A percentile compares a stretch with the other conserved stretches of the same genome.
Conservation (phyloP, 2,888 invertebrate genomes). For the Salpingus planirostris region DNA sequence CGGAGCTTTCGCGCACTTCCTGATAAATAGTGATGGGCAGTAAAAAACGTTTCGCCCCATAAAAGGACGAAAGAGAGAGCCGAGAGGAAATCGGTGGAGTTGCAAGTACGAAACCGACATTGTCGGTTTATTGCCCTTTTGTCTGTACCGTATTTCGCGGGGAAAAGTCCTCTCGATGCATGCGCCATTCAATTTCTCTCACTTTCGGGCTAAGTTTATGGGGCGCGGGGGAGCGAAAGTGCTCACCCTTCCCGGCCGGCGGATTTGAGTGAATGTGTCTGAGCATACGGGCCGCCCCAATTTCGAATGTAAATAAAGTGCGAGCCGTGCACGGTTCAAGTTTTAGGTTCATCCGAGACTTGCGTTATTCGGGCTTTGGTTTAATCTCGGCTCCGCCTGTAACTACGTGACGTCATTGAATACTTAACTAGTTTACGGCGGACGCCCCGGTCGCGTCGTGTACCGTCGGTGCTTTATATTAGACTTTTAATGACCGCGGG, state of each 20-base stretch:
- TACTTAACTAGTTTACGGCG: conserved; percentile 19
- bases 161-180: no score
- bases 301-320: conserved; percentile 19
- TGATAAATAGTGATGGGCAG: conserved; percentile 2
- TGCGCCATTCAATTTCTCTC: no score
- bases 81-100: no score
- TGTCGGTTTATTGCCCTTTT: no score
- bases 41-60: conserved; percentile 4
- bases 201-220: no score
- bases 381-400: conserved; percentile 15
- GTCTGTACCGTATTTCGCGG: no score
- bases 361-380: conserved; percentile 19
- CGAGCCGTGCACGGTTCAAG: conserved; percentile 18
- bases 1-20: conserved; percentile 1
- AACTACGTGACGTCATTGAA: conserved; percentile 23
- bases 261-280: no score
- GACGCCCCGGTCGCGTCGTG: conserved; percentile 2
- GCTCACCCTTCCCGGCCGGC: no score
- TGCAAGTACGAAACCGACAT: no score
- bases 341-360: conserved; percentile 23
- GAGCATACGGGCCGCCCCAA: conserved; percentile 8
- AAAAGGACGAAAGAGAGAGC: no score
- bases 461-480: no score
- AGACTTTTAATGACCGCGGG: conserved; percentile 8
- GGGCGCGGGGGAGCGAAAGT: no score